Evolutionary conservation across 2,797 vertebrate species (phyloP), one percentile per base, ranked within the genome.

Genomic region (Pseudomugil gertrudae): DNA sequence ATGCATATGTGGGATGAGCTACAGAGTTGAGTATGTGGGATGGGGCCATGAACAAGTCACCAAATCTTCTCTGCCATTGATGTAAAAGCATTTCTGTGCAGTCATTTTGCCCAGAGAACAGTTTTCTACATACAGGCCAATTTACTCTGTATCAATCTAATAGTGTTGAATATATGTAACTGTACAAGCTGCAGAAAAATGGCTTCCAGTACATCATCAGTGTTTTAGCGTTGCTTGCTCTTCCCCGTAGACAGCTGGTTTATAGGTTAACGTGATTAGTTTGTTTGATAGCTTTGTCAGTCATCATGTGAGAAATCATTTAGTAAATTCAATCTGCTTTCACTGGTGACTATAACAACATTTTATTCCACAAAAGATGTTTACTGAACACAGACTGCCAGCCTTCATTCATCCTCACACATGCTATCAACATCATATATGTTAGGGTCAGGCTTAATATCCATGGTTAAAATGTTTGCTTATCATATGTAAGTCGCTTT

Each of bases 401-500:
- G 15, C 14, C n/a, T 66, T 48, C 14, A 23, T 56, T 30, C 26
- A 17, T 56, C 47, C 57, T 72, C 56, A 75, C 62, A 69, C 43
- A 27, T 79, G 73, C 66, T 76, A 72, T 63, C 11, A 15, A 17
- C 40, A 80, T 80, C 43, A 62, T 71, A 53, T n/a, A n/a, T n/a
- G n/a, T n/a, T n/a, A n/a, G n/a, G n/a, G n/a, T n/a, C n/a, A n/a
- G n/a, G n/a, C n/a, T n/a, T n/a, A n/a, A n/a, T n/a, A n/a, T n/a
- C n/a, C n/a, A n/a, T n/a, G n/a, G n/a, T n/a, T n/a, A n/a, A n/a
- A n/a, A n/a, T n/a, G n/a, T n/a, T n/a, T n/a, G n/a, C n/a, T n/a
- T n/a, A n/a, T n/a, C n/a, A n/a, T n/a, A n/a, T n/a, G n/a, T n/a
- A n/a, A n/a, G n/a, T n/a, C n/a, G n/a, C n/a, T n/a, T n/a, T n/a